Evolutionary conservation across 92 coral and sea anemone species (phyloP).

Genomic region (Porites divaricata): DNA sequence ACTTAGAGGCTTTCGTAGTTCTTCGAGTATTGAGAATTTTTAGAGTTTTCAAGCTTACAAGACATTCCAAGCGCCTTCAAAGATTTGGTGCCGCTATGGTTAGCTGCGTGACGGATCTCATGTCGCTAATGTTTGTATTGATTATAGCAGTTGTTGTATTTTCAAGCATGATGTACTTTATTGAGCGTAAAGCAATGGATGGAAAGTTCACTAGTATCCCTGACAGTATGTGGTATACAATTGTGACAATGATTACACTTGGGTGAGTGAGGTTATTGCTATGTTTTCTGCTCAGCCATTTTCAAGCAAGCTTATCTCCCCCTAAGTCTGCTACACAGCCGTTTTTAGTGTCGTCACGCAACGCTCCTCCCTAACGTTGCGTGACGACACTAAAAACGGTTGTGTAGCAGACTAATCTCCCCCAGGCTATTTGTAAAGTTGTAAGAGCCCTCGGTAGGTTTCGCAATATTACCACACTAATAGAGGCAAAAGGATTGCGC

Average conservation of each 20-base stretch:
- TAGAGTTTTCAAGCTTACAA: slow-evolving; percentile 87
- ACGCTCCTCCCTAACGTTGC: too few species aligned
- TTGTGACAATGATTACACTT: slow-evolving; percentile 93
- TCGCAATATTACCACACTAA: too few species aligned
- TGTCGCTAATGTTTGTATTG: slow-evolving; percentile 83
- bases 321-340: too few species aligned
- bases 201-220: slow-evolving; percentile 92
- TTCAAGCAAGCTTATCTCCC: too few species aligned
- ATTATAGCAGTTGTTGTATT: slow-evolving; percentile 83
- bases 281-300: too few species aligned
- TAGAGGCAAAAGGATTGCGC: too few species aligned
- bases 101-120: slow-evolving; percentile 79
- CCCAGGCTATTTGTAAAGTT: too few species aligned
- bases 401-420: too few species aligned
- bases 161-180: slow-evolving; percentile 91
- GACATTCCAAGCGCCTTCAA: slow-evolving; percentile 91
- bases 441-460: too few species aligned
- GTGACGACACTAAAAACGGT: too few species aligned
- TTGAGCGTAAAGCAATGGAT: slow-evolving; percentile 81
- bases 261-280: slow-evolving; percentile 70
- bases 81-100: slow-evolving; percentile 87
- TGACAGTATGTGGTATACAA: slow-evolving; percentile 98
- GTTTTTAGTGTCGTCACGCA: too few species aligned
- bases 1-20: slow-evolving; percentile 89
- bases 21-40: slow-evolving; percentile 91